phyloP scores from a whole-genome alignment of 2,797 vertebrate genomes.

The Acanthis flammea region DNA sequence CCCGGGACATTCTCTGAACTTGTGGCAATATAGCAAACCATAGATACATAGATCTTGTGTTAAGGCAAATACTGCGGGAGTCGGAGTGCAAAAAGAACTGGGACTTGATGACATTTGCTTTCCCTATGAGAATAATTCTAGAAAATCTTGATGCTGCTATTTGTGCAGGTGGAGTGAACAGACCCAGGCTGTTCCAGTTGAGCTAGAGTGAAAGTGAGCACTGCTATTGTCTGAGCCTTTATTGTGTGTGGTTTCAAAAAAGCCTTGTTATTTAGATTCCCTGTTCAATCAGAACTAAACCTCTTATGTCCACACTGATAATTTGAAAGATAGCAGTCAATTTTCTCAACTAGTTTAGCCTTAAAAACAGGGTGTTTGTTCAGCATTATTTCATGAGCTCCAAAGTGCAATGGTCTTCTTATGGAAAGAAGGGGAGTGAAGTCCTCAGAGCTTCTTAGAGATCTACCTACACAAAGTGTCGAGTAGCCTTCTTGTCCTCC shows the following conservation, averaged over 20 bases:
- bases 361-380: constrained; percentile 65
- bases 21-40: constrained; percentile 64
- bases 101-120: constrained; percentile 63
- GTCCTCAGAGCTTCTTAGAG: constrained; percentile 52
- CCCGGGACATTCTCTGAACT: constrained; percentile 58
- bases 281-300: constrained; percentile 74
- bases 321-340: constrained; percentile 79
- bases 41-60: constrained; percentile 66
- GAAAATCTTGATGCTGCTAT: constrained; percentile 85
- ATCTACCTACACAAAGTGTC: constrained; percentile 32
- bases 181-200: constrained; percentile 80
- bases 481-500: constrained; percentile 33
- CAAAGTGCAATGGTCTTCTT: constrained; percentile 78
- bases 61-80: constrained; percentile 63
- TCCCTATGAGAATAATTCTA: constrained; percentile 69
- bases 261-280: constrained; percentile 75
- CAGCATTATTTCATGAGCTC: constrained; percentile 47
- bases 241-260: constrained; percentile 75
- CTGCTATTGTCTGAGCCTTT: constrained; percentile 83
- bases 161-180: constrained; percentile 71
- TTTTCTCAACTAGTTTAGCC: constrained; percentile 81
- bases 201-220: constrained; percentile 84
- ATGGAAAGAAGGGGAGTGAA: constrained; percentile 64
- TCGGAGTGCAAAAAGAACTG: constrained; percentile 35
- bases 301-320: constrained; percentile 74